Base-by-base conservation (phyloP, 2,797 vertebrate species). In the Lepilemur ruficaudatus region DNA sequence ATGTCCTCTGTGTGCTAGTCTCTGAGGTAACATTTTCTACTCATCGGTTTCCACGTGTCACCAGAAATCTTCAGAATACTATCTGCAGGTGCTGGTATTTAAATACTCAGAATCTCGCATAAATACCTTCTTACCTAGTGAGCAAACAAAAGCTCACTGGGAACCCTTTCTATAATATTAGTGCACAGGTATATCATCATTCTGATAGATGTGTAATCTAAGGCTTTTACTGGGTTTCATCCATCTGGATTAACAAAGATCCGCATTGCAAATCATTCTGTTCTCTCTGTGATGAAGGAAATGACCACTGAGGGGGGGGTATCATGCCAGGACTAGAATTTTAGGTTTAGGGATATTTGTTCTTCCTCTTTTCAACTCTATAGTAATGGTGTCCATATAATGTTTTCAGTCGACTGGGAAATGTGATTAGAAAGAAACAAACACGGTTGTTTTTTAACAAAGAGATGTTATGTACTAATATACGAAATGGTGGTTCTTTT, bases 231-330 rank as follows among this genome's bases (percentile, higher is more conserved):
- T 81, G 43, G 13, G 3, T 84, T 87, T 59, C 61, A 22, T 94
- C 57, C 63, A 35, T 48, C 8, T 61, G 46, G 46, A 81, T 95
- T 93, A 93, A 91, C 73, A 94, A 95, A 93, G 55, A 67, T 8
- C 5, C 32, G 30, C 38, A 35, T 46, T 63, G n/a, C 2, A 89
- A 67, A 79, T n/a, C 20, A 8, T 82, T 95, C 76, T 91, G 2
- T 32, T 91, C 52, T 73, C 9, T 70, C 18, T 70, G 13, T 75
- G 69, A 89, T 75, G 50, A 96, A 43, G 15, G 17, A 89, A 86
- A 70, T 3, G 28, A 25, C 61, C 48, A 17, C n/a, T 69, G 55
- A 96, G 75, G 91, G 4, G 4, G 18, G 78, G 41, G 11, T 48
- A 41, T 30, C 85, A 18, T 91, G 48, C 80, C 32, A 38, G 52